These are phyloP conservation scores for Xiphias gladius DNA, from an alignment of 2,113 vertebrate genomes.

Conservation along the genomic window DNA sequence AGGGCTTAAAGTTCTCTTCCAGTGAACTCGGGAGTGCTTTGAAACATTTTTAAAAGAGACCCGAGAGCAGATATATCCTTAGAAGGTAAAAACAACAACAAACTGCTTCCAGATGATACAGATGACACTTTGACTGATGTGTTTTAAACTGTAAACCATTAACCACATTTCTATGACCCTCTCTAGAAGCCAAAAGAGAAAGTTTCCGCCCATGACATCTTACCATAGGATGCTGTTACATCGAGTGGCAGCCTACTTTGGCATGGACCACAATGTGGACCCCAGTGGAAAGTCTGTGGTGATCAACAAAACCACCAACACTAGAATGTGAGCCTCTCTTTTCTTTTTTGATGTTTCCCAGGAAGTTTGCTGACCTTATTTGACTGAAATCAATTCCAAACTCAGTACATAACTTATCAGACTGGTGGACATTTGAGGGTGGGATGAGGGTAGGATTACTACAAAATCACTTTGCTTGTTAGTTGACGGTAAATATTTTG, in stretches of 20 bases:
- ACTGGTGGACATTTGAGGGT: not conserved
- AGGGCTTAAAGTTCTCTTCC: not conserved
- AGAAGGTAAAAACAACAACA: not conserved
- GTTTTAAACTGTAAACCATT: not conserved
- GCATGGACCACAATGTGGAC: conserved; percentile 99
- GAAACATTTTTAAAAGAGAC: conserved; percentile 22
- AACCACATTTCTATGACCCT: not conserved
- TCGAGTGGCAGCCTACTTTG: conserved; percentile 98
- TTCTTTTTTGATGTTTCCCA: not conserved
- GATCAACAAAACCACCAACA: conserved; percentile 99
- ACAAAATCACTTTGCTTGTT: not conserved
- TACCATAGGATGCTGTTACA: conserved; percentile 99
- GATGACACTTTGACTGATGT: not conserved
- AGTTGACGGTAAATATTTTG: conserved; percentile 9
- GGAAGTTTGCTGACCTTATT: no score
- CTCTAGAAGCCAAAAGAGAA: conserved; percentile 93
- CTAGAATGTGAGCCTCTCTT: conserved; percentile 91
- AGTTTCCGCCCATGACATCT: conserved; percentile 99
- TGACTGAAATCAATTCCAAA: not conserved
- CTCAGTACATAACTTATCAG: not conserved
- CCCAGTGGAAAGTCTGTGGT: conserved; percentile 97
- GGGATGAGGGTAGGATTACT: no score
- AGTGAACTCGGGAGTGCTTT: conserved; percentile 6
- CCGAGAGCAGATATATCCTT: not conserved
- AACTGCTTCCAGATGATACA: not conserved